Base-by-base conservation (phyloP, 1,140 invertebrate species). In the Popillia japonica region DNA sequence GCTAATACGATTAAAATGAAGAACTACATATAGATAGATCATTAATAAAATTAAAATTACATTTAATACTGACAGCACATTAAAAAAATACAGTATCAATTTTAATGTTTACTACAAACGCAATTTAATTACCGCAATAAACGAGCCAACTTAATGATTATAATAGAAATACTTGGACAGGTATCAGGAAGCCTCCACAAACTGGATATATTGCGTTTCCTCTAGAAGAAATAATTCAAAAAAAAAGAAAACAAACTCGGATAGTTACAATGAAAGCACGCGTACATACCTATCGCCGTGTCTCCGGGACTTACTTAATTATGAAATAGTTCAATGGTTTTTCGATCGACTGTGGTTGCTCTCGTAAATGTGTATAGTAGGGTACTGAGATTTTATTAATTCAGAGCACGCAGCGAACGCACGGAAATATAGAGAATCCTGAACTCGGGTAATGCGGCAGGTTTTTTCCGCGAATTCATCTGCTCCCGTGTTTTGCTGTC, bases 261-360 rank as follows among this genome's bases (percentile, higher is more conserved):
- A 55, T 55, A 55, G 48, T 55, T 55, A 55, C 48, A 55, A 55
- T 55, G 48, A 55, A 55, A 55, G 48, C 48, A 55, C 48, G 48
- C 48, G 48, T 17, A n/a, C 48, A 7, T 55, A 14, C 14, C 48
- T 55, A 55, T 55, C 17, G n/a, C 48, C 6, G 14, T 17, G 48
- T 14, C 17, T 55, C 17, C 48, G 27, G 27, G 27, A 55, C 17
- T 55, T 17, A 17, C 48, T 68, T 34, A 68, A 68, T 68, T 68
- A 68, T 68, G 61, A 68, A 34, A 68, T 55, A 68, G 61, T 68
- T 68, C 22, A 68, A 68, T 68, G 22, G 61, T 68, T 68, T 68
- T 34, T 34, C 61, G 8, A 27, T 68, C 22, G 20, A 4, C 2
- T 34, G 8, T 68, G 61, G 27, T 34, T 68, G 22, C 61, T 17